Base-by-base conservation (phyloP, 2,888 invertebrate species). In the Drosophila cyrtoloma region DNA sequence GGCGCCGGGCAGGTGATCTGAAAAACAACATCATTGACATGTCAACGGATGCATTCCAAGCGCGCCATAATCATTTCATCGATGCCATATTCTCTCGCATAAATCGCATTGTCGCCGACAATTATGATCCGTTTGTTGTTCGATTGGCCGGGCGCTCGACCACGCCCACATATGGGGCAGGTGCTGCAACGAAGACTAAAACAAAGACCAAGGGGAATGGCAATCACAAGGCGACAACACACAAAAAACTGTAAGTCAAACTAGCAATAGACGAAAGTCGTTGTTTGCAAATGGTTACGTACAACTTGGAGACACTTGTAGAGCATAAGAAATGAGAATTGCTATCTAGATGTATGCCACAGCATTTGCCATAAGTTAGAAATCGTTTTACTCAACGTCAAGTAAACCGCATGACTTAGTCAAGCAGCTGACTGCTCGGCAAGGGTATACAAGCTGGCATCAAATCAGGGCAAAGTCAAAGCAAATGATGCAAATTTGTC, bases 121-220 rank as follows among this genome's bases (percentile, higher is more conserved):
- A 96, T 59, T 97, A 97, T 93, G 97, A 97, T 92, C 97, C 97
- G 0, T 97, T 97, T 68, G 96, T 96, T 79, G 97, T 97, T 0
- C 91, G 92, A 58, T 78, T 93, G 63, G 86, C 91, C 32, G 85
- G 90, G 12, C 84, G 90, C 28, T 67, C 89, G 28, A 83, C 73
- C 77, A 79, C 81, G 59, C 61, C 79, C 52, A 70, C 67, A 1
- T 44, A 71, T 33, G 68, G 67, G 26, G 66, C 67, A 19, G 69
- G 56, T 1, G n/a, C 70, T 16, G 42, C 75, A 50, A 44, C 81
- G 37, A 92, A 90, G 73, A 72, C 69, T 63, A 61, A 87, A 68
- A 66, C 67, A 53, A 75, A 72, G 65, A 64, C 61, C 53, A 86
- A 75, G 52, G 69, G 55, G 5, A 82, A 35, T 33, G 60, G 30